Percentiles rank a stretch among this genome's conserved stretches.
Evolutionary conservation across 2,888 invertebrate species (phyloP).

Genomic region (Lomographa bimaculata): DNA sequence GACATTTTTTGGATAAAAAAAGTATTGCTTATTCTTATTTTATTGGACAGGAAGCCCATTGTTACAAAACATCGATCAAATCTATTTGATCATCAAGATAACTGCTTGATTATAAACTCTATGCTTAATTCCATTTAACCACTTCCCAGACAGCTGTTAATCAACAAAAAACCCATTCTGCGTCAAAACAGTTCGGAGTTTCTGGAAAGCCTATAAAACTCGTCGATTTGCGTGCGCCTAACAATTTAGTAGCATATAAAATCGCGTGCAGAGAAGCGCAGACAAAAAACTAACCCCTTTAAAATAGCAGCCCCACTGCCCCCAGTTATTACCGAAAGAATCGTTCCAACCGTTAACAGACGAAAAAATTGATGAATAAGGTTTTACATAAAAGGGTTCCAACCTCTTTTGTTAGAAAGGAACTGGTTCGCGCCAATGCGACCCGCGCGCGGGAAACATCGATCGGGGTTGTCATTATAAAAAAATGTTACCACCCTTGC

Average conservation of each 20-base stretch:
- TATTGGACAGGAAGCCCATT: too few species aligned
- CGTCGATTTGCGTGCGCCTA: conserved; percentile 63
- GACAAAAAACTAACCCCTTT: conserved; percentile 69
- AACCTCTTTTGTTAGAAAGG: conserved; percentile 57
- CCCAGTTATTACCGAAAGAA: conserved; percentile 76
- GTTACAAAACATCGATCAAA: too few species aligned
- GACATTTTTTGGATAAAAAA: too few species aligned
- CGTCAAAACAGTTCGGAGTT: conserved; percentile 18
- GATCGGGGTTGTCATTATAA: conserved; percentile 58
- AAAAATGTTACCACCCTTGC: conserved; percentile 74
- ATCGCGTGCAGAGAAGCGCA: conserved; percentile 68
- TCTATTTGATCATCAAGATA: conserved; percentile 4
- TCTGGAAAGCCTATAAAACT: conserved; percentile 37
- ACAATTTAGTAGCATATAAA: conserved; percentile 61
- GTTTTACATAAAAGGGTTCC: conserved; percentile 68
- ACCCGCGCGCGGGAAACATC: conserved; percentile 69
- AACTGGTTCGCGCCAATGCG: conserved; percentile 67
- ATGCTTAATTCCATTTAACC: conserved; percentile 4
- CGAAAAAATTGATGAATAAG: conserved; percentile 76
- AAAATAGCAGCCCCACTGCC: conserved; percentile 68
- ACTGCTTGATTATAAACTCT: conserved; percentile 1
- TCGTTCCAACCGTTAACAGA: conserved; percentile 69
- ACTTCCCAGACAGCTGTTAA: conserved; percentile 26
- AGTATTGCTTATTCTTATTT: too few species aligned
- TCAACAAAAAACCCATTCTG: conserved; percentile 25